phyloP scores from a whole-genome alignment of 2,888 invertebrate genomes.

The Calameuta idolon region DNA sequence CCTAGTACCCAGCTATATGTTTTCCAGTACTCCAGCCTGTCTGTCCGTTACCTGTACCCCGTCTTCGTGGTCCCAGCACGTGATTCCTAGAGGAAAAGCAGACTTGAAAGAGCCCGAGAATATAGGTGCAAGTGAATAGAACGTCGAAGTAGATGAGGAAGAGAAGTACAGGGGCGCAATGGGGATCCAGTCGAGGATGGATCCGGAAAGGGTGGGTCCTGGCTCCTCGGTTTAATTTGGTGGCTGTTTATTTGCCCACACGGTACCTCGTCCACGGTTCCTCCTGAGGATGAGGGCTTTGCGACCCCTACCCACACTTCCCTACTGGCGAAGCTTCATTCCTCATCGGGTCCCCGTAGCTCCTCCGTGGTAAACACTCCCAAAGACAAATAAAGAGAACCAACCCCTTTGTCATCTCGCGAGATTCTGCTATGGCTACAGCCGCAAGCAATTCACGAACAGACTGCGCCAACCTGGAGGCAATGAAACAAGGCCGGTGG shows the following conservation, averaged over 20 bases:
- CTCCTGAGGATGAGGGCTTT: background rate
- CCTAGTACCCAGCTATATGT: background rate
- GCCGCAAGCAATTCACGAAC: constrained; percentile 25
- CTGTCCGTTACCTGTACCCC: background rate
- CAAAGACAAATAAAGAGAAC: constrained; percentile 14
- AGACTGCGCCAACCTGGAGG: constrained; percentile 20
- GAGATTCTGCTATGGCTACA: constrained; percentile 14
- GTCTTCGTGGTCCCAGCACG: background rate
- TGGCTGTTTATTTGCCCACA: constrained; percentile 27
- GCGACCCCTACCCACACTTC: background rate
- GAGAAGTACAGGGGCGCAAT: background rate
- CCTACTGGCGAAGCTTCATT: background rate
- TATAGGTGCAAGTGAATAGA: background rate
- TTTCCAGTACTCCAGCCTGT: background rate
- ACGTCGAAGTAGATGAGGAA: background rate
- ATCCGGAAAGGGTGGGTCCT: background rate
- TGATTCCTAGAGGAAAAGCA: background rate
- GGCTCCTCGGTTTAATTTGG: constrained; percentile 25
- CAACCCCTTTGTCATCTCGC: constrained; percentile 12
- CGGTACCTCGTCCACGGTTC: constrained; percentile 7
- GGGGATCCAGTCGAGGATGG: background rate
- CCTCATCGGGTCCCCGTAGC: background rate
- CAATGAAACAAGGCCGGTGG: background rate
- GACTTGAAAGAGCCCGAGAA: background rate
- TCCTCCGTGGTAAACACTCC: constrained; percentile 1